phyloP scores from a whole-genome alignment of 2,888 invertebrate species.

The Cheilosia grossa region DNA sequence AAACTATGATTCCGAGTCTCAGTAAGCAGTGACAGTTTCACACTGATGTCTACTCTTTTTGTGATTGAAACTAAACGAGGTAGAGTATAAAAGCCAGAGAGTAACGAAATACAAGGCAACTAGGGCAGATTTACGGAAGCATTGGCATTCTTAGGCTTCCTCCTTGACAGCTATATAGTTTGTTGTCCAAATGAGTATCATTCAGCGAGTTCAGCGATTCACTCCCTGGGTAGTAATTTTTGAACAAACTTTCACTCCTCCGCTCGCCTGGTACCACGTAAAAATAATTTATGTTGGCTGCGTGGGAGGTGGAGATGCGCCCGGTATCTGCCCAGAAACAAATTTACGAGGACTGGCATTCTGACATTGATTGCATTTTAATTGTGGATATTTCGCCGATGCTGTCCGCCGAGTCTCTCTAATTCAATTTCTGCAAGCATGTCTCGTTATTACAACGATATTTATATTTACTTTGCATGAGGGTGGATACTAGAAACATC shows the following conservation, averaged over 20 bases:
- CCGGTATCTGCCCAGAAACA: background rate
- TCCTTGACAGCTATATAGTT: background rate
- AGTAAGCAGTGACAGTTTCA: too few species aligned
- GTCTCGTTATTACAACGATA: slow-evolving; percentile 57
- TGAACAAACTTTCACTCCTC: slow-evolving; percentile 8
- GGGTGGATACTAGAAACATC: slow-evolving; percentile 21
- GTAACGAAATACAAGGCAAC: background rate
- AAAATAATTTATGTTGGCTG: slow-evolving; percentile 56
- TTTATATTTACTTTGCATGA: slow-evolving; percentile 29
- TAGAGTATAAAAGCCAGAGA: background rate
- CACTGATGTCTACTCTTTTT: too few species aligned
- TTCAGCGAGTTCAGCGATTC: slow-evolving; percentile 54
- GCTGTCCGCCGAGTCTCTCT: slow-evolving; percentile 38
- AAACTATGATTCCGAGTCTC: too few species aligned
- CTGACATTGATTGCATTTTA: slow-evolving; percentile 68
- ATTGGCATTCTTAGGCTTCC: slow-evolving; percentile 34
- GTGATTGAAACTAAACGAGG: too few species aligned
- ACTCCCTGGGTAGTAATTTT: slow-evolving; percentile 37
- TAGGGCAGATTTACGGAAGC: slow-evolving; percentile 39
- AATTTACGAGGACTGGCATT: slow-evolving; percentile 52
- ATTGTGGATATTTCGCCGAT: slow-evolving; percentile 54
- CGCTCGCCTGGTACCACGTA: slow-evolving; percentile 20
- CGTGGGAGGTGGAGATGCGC: slow-evolving; percentile 38
- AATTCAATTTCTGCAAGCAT: slow-evolving; percentile 45
- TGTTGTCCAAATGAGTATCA: slow-evolving; percentile 1